These are phyloP conservation scores for Euplagia quadripunctaria DNA, from an alignment of 2,888 invertebrate species.

Conservation along the genomic window DNA sequence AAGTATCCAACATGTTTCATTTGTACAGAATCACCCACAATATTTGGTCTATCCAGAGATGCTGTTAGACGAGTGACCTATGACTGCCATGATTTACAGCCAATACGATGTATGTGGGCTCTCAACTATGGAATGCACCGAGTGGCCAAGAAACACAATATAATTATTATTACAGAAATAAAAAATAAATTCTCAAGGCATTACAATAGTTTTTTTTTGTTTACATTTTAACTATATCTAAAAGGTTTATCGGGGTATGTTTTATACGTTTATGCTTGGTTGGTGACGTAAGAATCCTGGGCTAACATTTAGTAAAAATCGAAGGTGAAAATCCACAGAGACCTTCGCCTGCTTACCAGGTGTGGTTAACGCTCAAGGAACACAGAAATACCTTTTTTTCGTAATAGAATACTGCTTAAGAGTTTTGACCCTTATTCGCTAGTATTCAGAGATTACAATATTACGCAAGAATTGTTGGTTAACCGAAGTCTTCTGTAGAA, in stretches of 20 bases:
- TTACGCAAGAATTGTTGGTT: no score
- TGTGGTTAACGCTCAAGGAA: no score
- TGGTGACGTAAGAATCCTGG: no score
- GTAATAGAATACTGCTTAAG: not conserved
- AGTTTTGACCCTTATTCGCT: no score
- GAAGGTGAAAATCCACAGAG: no score
- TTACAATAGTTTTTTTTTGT: not conserved
- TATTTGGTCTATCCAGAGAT: slow-evolving; percentile 50
- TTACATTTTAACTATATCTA: no score
- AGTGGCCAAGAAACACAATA: slow-evolving; percentile 55
- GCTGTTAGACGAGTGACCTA: slow-evolving; percentile 70
- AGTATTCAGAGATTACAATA: no score
- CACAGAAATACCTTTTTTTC: not conserved
- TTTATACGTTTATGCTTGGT: no score
- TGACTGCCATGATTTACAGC: slow-evolving; percentile 73
- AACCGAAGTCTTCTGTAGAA: no score
- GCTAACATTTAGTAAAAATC: no score
- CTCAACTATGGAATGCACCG: slow-evolving; percentile 20
- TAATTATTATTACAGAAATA: slow-evolving; percentile 12
- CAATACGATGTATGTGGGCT: slow-evolving; percentile 59
- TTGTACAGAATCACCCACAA: slow-evolving; percentile 51
- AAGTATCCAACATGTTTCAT: no score
- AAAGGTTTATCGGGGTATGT: not conserved
- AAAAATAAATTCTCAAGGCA: not conserved
- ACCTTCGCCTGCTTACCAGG: no score